These are phyloP conservation scores for Pseudochirops corinnae DNA, from an alignment of 2,797 vertebrate genomes.

Conservation along the genomic window DNA sequence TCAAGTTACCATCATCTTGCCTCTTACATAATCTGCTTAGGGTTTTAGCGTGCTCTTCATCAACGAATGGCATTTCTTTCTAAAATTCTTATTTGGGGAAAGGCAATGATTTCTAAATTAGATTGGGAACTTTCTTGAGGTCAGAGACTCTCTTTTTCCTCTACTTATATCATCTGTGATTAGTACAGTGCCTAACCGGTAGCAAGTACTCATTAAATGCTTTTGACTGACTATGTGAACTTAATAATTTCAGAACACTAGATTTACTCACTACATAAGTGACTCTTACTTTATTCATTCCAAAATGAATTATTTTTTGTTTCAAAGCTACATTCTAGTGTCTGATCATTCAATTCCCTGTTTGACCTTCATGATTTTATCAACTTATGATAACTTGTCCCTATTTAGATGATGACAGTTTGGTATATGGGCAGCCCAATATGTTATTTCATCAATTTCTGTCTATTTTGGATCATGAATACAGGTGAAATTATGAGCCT, in stretches of 20 bases:
- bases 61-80: neutral
- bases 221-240: neutral
- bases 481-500: neutral
- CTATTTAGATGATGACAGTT: neutral
- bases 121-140: neutral
- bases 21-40: neutral
- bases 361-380: neutral
- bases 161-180: neutral
- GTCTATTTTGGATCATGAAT: neutral
- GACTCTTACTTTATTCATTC: neutral
- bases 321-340: neutral
- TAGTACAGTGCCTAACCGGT: neutral
- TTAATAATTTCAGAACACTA: neutral
- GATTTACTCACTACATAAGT: neutral
- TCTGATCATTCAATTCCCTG: neutral
- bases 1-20: neutral
- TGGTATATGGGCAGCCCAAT: neutral
- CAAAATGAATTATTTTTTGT: neutral
- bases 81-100: neutral
- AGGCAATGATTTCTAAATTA: neutral
- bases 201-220: no score
- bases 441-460: neutral
- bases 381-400: neutral
- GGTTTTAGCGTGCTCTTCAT: neutral
- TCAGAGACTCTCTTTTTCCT: neutral